Base-by-base conservation (phyloP, 2,888 invertebrate species). In the Andrena marginata region DNA sequence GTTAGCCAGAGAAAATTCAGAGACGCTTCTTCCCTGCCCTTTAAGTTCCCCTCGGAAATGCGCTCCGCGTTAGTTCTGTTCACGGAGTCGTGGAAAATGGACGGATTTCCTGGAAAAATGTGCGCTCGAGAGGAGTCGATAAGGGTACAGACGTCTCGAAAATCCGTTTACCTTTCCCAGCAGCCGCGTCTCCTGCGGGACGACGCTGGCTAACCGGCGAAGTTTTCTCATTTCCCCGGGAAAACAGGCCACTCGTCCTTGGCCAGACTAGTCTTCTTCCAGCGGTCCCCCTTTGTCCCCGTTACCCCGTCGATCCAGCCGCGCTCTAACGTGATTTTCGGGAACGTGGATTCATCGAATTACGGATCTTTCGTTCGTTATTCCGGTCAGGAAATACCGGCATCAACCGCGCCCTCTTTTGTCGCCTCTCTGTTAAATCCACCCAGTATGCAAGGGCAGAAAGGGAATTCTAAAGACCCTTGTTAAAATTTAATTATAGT, bases 181-280 rank as follows among this genome's bases (percentile, higher is more conserved):
- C 5, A 13, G 42, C 6, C n/a, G 4, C 48, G 42, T n/a, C 62
- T 29, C 70, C 54, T 62, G 29, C 35, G 65, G 20, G 54, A 69
- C 63, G 54, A 23, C 51, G 20, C 33, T 23, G 62, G 26, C 35
- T n/a, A 79, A 77, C 59, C 69, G 48, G 51, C 31, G 49, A 85
- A 85, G 68, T 84, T 85, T 85, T 77, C 84, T 72, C 84, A 72
- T 85, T 77, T 77, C 20, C 54, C 54, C 49, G 33, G 26, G 63
- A 79, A 76, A 82, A 76, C 77, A 49, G 76, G 56, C 29, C 49
- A 54, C 65, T 51, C 35, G 67, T 73, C 60, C 63, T 77, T 73
- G 56, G 29, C 42, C 6, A 29, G 49, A 77, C 20, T 51, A 49
- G 48, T 60, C 56, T n/a, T 51, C 48, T 51, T 67, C 56, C 31